phyloP scores from a whole-genome alignment of 2,888 invertebrate species.

The Zelleria hepariella region DNA sequence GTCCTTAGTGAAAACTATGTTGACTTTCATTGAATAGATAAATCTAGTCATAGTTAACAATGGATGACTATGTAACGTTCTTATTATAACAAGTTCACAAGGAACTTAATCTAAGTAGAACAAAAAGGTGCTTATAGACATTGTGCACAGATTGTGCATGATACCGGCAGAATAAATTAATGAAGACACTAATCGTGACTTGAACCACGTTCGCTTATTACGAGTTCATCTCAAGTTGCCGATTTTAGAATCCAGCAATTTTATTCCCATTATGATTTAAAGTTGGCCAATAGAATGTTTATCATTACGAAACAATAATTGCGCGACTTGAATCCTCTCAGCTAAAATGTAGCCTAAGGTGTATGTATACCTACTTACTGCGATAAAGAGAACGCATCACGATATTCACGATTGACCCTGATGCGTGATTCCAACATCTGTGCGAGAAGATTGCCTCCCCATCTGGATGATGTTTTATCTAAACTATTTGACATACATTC shows the following conservation, averaged over 20 bases:
- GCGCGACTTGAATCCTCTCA: slow-evolving; percentile 8
- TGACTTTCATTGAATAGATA: neutral
- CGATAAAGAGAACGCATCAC: slow-evolving; percentile 32
- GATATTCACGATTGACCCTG: slow-evolving; percentile 39
- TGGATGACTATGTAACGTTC: neutral
- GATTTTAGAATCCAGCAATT: neutral
- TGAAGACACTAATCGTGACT: neutral
- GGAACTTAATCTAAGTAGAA: neutral
- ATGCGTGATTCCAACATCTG: slow-evolving; percentile 21
- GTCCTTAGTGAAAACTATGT: slow-evolving; percentile 1
- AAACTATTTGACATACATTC: slow-evolving; percentile 16
- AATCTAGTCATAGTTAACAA: neutral
- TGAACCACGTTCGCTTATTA: neutral
- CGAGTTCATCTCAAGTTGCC: neutral
- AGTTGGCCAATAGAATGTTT: slow-evolving; percentile 7
- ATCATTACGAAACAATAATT: slow-evolving; percentile 26
- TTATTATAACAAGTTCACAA: neutral
- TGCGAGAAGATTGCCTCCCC: slow-evolving; percentile 20
- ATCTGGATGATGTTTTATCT: slow-evolving; percentile 2
- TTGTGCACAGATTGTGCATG: neutral
- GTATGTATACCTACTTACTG: neutral
- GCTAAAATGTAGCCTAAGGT: neutral
- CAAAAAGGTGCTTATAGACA: neutral
- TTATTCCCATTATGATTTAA: neutral
- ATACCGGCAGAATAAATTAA: neutral